Percentiles rank a stretch among this genome's conserved stretches.
phyloP scores from a whole-genome alignment of 2,113 vertebrate species.

The Leucoraja erinaceus region DNA sequence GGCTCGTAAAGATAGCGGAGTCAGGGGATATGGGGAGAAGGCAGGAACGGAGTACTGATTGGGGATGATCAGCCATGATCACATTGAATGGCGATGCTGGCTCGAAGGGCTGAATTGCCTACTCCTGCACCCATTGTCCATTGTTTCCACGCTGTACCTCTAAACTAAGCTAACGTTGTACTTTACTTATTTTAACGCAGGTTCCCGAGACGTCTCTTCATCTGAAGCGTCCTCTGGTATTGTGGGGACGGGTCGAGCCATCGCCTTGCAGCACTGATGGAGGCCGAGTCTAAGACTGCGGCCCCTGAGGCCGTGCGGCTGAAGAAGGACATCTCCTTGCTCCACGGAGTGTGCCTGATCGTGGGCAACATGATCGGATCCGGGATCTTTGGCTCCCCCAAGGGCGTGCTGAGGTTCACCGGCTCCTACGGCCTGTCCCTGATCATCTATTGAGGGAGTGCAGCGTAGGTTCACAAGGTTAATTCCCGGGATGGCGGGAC shows the following conservation, averaged over 20 bases:
- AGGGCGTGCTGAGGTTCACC: constrained; percentile 61
- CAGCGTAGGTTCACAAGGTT: no score
- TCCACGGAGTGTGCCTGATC: constrained; percentile 70
- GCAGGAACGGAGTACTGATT: no score
- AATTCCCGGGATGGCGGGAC: no score
- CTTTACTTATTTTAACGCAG: not conserved
- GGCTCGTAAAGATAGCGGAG: no score
- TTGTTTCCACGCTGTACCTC: no score
- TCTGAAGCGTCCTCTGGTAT: no score
- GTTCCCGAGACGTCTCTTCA: not conserved
- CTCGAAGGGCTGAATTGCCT: no score
- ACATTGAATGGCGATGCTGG: no score
- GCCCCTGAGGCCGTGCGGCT: constrained; percentile 52
- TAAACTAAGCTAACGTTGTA: not conserved
- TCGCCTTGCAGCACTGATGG: constrained; percentile 48
- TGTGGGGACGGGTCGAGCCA: not conserved
- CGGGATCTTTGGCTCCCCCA: constrained; percentile 68
- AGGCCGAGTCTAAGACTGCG: constrained; percentile 42
- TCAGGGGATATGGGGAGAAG: no score
- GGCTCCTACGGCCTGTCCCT: constrained; percentile 67
- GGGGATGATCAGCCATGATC: no score
- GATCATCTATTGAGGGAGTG: no score
- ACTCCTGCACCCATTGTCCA: no score
- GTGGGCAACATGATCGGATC: constrained; percentile 74
- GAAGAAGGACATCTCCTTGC: constrained; percentile 68